Evolutionary conservation across 2,797 vertebrate genomes (phyloP).

Genomic region (Scolopax rusticola): DNA sequence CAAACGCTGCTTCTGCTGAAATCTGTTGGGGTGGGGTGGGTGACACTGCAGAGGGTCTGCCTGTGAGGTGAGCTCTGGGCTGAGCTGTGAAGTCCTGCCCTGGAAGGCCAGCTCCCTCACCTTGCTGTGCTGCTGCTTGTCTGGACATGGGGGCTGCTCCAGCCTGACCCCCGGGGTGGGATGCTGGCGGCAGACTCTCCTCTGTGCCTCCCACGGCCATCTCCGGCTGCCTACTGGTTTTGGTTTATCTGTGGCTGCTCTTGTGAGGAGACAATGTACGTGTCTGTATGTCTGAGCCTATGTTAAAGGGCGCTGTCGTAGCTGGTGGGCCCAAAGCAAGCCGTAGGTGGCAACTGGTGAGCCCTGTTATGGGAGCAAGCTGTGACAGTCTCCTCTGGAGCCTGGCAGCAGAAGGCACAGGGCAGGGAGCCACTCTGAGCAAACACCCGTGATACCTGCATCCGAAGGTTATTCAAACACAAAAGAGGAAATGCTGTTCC

Average conservation of each 20-base stretch:
- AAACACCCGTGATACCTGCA: neutral
- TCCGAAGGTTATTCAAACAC: conserved; percentile 52
- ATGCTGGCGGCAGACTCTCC: neutral
- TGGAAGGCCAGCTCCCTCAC: fast-evolving
- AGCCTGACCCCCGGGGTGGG: neutral
- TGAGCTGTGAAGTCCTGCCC: neutral
- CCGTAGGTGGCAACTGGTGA: neutral
- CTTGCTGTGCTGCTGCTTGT: neutral
- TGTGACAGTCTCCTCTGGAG: neutral
- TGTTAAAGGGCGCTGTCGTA: neutral
- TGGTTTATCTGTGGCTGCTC: neutral
- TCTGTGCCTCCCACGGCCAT: fast-evolving
- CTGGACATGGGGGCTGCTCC: neutral
- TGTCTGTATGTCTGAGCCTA: neutral
- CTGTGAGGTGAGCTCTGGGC: neutral
- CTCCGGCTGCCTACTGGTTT: neutral
- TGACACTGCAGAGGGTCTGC: neutral
- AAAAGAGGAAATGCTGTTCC: conserved; percentile 46
- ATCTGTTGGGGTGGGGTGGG: neutral
- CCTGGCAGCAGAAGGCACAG: neutral
- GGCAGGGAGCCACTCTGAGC: neutral
- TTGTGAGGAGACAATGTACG: neutral
- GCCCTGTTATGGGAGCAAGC: neutral
- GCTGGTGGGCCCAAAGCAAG: neutral
- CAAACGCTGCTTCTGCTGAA: neutral